These are phyloP conservation scores for Rhyzopertha dominica DNA, from an alignment of 1,140 invertebrate genomes.

Conservation along the genomic window DNA sequence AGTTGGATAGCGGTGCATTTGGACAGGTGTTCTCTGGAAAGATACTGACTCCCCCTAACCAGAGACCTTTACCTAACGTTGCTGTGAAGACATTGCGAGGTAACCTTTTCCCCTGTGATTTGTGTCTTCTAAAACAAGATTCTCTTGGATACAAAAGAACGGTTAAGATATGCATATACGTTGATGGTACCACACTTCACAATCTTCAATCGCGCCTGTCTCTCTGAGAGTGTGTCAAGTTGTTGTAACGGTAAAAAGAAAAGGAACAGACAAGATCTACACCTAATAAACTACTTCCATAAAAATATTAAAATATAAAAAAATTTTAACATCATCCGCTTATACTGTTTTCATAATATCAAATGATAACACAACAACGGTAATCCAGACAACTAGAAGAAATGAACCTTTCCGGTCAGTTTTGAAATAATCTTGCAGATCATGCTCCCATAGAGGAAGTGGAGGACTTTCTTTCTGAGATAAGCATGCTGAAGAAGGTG, in stretches of 20 bases:
- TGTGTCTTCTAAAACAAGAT: slow-evolving; percentile 15
- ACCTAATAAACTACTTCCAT: slow-evolving; percentile 4
- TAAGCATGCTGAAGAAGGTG: slow-evolving; percentile 72
- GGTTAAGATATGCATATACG: too few species aligned
- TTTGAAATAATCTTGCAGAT: slow-evolving; percentile 34
- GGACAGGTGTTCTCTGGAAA: slow-evolving; percentile 63
- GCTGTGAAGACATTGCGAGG: slow-evolving; percentile 70
- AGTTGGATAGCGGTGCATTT: slow-evolving; percentile 71
- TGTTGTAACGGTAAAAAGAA: too few species aligned
- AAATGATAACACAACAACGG: not conserved
- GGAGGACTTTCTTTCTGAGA: slow-evolving; percentile 68
- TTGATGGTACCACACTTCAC: too few species aligned
- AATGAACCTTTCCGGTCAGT: not conserved
- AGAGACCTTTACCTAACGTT: slow-evolving; percentile 51
- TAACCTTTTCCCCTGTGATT: slow-evolving; percentile 34
- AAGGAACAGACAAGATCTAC: slow-evolving; percentile 16
- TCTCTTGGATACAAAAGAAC: too few species aligned
- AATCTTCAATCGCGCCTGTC: too few species aligned
- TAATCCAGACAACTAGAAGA: not conserved
- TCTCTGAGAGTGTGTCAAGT: too few species aligned
- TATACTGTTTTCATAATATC: not conserved
- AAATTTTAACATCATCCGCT: slow-evolving; percentile 6
- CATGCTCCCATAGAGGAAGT: slow-evolving; percentile 54
- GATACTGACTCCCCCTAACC: slow-evolving; percentile 49
- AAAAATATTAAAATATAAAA: slow-evolving; percentile 6